Percentiles rank a stretch among this genome's conserved stretches.
Conservation (phyloP, 2,888 invertebrate species). For the Rhamnusium bicolor region DNA sequence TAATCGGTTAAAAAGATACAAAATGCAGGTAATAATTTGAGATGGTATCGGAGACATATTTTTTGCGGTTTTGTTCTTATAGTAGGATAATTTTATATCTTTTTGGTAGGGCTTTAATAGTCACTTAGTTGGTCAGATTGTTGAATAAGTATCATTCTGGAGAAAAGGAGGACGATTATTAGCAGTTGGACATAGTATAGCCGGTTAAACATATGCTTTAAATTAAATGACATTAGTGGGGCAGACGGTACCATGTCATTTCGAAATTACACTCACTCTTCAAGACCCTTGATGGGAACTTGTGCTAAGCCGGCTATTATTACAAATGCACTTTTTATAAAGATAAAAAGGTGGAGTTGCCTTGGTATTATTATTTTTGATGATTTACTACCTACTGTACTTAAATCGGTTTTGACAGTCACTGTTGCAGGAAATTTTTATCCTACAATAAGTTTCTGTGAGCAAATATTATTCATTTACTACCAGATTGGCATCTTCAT, state of each 20-base stretch:
- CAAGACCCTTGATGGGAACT: constrained; percentile 47
- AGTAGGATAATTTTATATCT: constrained; percentile 61
- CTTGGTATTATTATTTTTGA: constrained; percentile 16
- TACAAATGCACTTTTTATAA: constrained; percentile 50
- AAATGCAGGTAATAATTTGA: constrained; percentile 51
- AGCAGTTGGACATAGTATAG: constrained; percentile 41
- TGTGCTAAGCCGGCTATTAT: constrained; percentile 50
- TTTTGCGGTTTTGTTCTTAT: constrained; percentile 59
- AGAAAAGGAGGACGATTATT: constrained; percentile 43
- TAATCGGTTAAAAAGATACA: constrained; percentile 43
- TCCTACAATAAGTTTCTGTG: too few relatives aligned
- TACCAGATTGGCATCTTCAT: too few relatives aligned
- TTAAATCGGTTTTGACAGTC: neutral
- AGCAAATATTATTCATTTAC: too few relatives aligned
- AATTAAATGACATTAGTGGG: constrained; percentile 67
- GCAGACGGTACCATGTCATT: constrained; percentile 62
- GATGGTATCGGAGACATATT: constrained; percentile 57
- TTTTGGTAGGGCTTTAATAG: constrained; percentile 59
- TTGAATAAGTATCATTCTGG: constrained; percentile 50
- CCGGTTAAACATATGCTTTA: constrained; percentile 64
- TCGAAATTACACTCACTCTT: constrained; percentile 52
- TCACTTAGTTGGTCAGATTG: constrained; percentile 56
- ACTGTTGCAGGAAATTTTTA: neutral
- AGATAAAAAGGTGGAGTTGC: constrained; percentile 9
- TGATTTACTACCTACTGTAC: neutral